Percentiles rank a stretch among this genome's conserved stretches.
Evolutionary conservation across 2,888 invertebrate genomes (phyloP).

Genomic region (Adelognathus sp.): DNA sequence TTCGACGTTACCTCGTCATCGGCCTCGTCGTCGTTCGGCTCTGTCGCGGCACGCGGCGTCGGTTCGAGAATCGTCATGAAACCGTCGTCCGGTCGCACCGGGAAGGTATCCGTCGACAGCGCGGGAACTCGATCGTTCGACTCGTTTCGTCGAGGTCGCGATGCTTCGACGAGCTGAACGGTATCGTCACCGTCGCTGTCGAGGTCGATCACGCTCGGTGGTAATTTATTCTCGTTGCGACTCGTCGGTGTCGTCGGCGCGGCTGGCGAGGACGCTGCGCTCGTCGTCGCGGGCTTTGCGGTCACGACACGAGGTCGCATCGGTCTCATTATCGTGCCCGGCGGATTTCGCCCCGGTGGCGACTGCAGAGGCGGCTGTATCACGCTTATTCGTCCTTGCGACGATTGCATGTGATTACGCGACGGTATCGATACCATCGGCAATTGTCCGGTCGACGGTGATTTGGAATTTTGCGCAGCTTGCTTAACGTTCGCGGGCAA

Average conservation of each 20-base stretch:
- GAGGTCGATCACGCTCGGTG: constrained; percentile 71
- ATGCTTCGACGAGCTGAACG: constrained; percentile 9
- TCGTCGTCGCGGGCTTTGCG: not conserved
- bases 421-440: constrained; percentile 68
- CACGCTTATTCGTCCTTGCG: constrained; percentile 6
- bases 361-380: constrained; percentile 11
- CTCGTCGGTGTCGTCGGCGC: not conserved
- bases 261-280: not conserved
- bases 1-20: no score
- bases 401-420: constrained; percentile 28
- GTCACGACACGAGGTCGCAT: constrained; percentile 16
- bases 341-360: constrained; percentile 19
- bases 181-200: constrained; percentile 74
- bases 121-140: constrained; percentile 27
- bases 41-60: constrained; percentile 12
- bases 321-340: not conserved
- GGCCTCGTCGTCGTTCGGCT: not conserved
- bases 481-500: constrained; percentile 22
- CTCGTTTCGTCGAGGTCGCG: not conserved
- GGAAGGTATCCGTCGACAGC: constrained; percentile 27
- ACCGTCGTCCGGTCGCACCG: constrained; percentile 42
- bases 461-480: not conserved
- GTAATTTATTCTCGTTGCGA: not conserved
- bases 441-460: constrained; percentile 10
- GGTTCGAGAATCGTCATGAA: constrained; percentile 27